Evolutionary conservation across 2,797 vertebrate genomes (phyloP).

Genomic region (Arremon brunneinucha): DNA sequence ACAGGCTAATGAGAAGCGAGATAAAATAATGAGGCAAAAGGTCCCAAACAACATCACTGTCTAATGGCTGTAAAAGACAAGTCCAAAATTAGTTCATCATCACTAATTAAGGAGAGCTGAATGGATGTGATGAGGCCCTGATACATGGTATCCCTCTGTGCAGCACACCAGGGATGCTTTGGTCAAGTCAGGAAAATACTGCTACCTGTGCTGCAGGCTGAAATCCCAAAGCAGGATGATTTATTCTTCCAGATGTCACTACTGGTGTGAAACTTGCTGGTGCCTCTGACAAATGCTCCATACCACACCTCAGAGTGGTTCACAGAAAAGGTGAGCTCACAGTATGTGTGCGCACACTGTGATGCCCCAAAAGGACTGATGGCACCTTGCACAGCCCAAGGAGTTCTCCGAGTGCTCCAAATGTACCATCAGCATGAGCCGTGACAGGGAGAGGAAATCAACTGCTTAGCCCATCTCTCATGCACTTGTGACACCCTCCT

Average conservation of each 20-base stretch:
- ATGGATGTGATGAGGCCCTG: background rate
- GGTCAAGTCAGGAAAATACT: background rate
- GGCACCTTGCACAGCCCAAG: background rate
- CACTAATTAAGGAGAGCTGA: background rate
- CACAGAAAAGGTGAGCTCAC: background rate
- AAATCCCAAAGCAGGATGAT: background rate
- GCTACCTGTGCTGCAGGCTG: background rate
- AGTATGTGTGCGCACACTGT: background rate
- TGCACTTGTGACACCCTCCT: background rate
- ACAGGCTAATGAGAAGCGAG: background rate
- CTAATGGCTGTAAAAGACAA: background rate
- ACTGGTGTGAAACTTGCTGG: background rate
- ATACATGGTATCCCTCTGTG: background rate
- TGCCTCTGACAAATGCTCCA: background rate
- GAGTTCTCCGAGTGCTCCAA: background rate
- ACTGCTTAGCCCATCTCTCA: background rate
- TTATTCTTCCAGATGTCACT: background rate
- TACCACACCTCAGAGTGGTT: background rate
- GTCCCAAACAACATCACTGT: background rate
- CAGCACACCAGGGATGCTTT: background rate
- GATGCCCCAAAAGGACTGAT: background rate
- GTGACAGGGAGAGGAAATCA: background rate
- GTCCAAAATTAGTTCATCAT: background rate
- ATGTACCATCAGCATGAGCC: background rate
- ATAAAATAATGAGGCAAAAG: slow-evolving; percentile 29